phyloP scores from a whole-genome alignment of 2,888 invertebrate genomes.

The Aphidius colemani region DNA sequence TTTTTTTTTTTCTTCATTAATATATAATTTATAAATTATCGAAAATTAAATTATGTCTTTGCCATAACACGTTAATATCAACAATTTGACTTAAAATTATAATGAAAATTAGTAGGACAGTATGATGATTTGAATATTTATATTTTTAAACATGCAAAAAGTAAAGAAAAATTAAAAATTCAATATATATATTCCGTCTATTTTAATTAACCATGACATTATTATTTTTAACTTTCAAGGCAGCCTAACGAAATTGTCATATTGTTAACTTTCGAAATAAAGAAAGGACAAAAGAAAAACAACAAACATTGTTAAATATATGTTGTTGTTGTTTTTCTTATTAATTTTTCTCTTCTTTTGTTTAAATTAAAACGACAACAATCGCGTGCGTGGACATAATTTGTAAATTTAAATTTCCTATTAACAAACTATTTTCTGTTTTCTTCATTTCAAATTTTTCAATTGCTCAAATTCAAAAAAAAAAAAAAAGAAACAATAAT shows the following conservation, averaged over 20 bases:
- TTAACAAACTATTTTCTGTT: not conserved
- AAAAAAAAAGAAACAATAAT: no score
- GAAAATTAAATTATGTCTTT: constrained; percentile 4
- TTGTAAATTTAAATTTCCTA: not conserved
- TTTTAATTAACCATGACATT: no score
- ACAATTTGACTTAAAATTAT: constrained; percentile 11
- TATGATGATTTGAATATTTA: not conserved
- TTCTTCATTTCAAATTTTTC: not conserved
- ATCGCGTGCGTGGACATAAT: not conserved
- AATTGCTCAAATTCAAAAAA: not conserved
- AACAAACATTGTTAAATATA: no score
- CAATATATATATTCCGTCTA: not conserved
- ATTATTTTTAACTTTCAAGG: not conserved
- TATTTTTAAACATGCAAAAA: not conserved
- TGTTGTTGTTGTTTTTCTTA: no score
- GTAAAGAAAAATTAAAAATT: not conserved
- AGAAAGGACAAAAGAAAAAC: no score
- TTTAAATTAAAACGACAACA: no score
- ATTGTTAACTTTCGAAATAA: not conserved
- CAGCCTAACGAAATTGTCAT: not conserved
- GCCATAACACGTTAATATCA: constrained; percentile 12
- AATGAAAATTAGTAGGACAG: constrained; percentile 12
- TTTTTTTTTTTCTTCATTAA: no score
- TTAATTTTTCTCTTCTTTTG: no score
- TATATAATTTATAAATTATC: no score